Base-by-base conservation (phyloP, 2,113 vertebrate species). In the Callopanchax toddi region DNA sequence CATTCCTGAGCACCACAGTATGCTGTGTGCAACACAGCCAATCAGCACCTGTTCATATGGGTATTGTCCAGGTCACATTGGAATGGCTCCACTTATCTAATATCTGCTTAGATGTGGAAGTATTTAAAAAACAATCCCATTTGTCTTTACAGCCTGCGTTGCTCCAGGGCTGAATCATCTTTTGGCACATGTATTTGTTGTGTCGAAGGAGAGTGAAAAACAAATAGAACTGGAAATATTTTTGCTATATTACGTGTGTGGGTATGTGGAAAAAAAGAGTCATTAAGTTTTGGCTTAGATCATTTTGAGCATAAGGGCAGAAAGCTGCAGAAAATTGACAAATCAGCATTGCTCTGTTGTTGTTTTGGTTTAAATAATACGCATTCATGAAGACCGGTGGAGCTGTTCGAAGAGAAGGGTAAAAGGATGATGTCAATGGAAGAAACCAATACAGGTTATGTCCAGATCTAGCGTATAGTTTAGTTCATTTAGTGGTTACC, bases 1-100 rank as follows among this genome's bases (percentile, higher is more conserved):
- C 87, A 90, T 86, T 89, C 75, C 76, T 89, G 87, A 90, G 87
- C 85, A 86, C 83, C 71, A 48, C 58, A 32, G 69, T 74, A 82
- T 86, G 83, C 82, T 79, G 73, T 71, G 78, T 67, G 64, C 65
- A 79, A 67, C 58, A 67, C 21, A 59, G 86, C 84, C 83, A 88
- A 86, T 88, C 81, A 86, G 79, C 60, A 39, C n/a, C 7, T 43
- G 59, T 42, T 64, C 55, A 9, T 72, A 51, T 7, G 49, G 71
- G 49, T 54, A 59, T 74, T 63, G 79, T 83, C 67, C 60, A 37
- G 65, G 64, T 74, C 63, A 78, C 76, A 79, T 63, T 18, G 81
- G 76, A 85, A 76, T 56, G 48, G 65, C 71, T 78, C 59, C 55
- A 22, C 76, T 86, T 79, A 79, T 87, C 73, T 84, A 74, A 84